phyloP scores from a whole-genome alignment of 2,113 vertebrate genomes.

The Columbina picui region DNA sequence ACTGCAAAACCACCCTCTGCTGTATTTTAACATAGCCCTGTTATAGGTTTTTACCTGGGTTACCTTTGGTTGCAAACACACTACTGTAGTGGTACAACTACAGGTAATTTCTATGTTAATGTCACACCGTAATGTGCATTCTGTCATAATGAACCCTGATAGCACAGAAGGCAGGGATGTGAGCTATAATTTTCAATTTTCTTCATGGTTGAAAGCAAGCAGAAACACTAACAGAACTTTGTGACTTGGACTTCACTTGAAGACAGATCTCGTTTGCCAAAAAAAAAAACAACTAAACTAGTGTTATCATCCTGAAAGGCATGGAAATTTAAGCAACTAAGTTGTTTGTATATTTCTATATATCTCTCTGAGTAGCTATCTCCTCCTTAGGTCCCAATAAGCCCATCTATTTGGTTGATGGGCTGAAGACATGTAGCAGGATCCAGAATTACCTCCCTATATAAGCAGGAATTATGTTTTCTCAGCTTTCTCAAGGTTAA shows the following conservation, averaged over 20 bases:
- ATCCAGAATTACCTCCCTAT: neutral
- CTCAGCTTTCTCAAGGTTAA: neutral
- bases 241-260: neutral
- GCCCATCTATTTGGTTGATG: too few relatives aligned
- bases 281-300: accelerated
- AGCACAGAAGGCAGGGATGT: neutral
- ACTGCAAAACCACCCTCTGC: neutral
- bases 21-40: neutral
- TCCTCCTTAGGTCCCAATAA: neutral
- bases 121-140: neutral
- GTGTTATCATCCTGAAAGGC: neutral
- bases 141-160: neutral
- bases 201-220: neutral
- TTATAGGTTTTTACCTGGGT: neutral
- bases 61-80: neutral
- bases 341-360: neutral
- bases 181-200: neutral
- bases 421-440: neutral
- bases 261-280: neutral
- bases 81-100: neutral
- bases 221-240: neutral
- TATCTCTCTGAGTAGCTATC: neutral
- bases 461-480: neutral
- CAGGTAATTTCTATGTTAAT: neutral
- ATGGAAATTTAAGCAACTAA: neutral